Evolutionary conservation across 2,888 invertebrate genomes (phyloP).

Genomic region (Euspilapteryx auroguttella): DNA sequence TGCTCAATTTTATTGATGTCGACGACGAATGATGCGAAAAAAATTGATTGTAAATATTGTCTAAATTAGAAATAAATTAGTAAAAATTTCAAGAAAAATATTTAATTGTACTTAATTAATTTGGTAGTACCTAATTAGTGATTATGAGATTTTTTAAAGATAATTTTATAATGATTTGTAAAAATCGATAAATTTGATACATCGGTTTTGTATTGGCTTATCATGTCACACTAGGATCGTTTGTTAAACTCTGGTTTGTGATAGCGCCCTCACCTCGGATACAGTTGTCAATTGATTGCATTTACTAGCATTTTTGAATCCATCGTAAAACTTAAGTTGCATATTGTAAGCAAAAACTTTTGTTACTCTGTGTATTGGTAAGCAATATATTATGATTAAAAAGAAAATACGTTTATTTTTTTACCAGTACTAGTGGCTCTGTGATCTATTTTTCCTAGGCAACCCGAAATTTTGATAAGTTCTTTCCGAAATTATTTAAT

Average conservation of each 20-base stretch:
- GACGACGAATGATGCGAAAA: constrained; percentile 46
- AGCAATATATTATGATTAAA: constrained; percentile 57
- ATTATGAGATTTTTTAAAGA: constrained; percentile 48
- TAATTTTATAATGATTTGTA: constrained; percentile 47
- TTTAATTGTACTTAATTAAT: constrained; percentile 34
- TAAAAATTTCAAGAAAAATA: too few relatives aligned
- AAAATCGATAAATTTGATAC: constrained; percentile 37
- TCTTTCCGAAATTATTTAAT: too few relatives aligned
- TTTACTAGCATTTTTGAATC: constrained; percentile 51
- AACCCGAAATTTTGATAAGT: too few relatives aligned
- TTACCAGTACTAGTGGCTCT: too few relatives aligned
- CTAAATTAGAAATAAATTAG: constrained; percentile 24
- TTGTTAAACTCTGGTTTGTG: too few relatives aligned
- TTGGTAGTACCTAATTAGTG: constrained; percentile 52
- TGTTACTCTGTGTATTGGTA: constrained; percentile 58
- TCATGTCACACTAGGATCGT: constrained; percentile 19
- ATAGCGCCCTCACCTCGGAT: constrained; percentile 50
- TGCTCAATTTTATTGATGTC: constrained; percentile 54
- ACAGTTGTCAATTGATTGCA: constrained; percentile 48
- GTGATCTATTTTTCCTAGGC: too few relatives aligned
- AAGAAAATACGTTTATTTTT: constrained; percentile 17
- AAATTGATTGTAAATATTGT: constrained; percentile 11
- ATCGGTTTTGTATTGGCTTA: constrained; percentile 49
- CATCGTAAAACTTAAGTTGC: constrained; percentile 7
- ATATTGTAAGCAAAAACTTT: constrained; percentile 39